Percentiles rank a stretch among this genome's conserved stretches.
Evolutionary conservation across 2,797 vertebrate species (phyloP).

Genomic region (Myotis pilosus): DNA sequence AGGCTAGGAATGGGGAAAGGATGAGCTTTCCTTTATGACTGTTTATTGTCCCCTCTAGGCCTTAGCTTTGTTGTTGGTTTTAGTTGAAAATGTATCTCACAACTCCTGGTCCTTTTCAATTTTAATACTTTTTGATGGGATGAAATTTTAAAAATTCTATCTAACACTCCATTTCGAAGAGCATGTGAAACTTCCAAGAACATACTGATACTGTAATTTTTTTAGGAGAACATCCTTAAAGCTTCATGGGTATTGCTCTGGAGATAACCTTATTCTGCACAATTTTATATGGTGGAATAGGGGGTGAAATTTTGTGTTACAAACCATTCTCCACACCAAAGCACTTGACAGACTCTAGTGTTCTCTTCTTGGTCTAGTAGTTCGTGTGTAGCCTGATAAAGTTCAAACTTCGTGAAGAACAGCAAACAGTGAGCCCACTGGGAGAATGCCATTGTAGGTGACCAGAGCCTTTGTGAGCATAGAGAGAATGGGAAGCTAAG

Average conservation of each 20-base stretch:
- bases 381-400: not conserved
- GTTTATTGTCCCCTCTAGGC: not conserved
- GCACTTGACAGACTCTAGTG: not conserved
- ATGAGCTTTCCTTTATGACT: not conserved
- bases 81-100: constrained; percentile 18
- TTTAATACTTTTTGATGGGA: constrained; percentile 25
- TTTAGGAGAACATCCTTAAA: not conserved
- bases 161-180: not conserved
- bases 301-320: not conserved
- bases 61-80: not conserved
- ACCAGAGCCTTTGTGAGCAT: not conserved
- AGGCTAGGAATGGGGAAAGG: not conserved
- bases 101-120: not conserved
- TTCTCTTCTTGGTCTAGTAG: not conserved
- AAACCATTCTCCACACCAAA: not conserved
- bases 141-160: constrained; percentile 30
- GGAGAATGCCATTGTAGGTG: not conserved
- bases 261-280: not conserved
- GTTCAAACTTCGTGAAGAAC: not conserved
- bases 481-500: not conserved
- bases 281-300: not conserved
- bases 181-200: not conserved
- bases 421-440: not conserved
- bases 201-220: not conserved
- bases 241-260: not conserved